These are phyloP conservation scores for Pristionchus arcanus DNA, from an alignment of 2,888 invertebrate species.

Conservation along the genomic window DNA sequence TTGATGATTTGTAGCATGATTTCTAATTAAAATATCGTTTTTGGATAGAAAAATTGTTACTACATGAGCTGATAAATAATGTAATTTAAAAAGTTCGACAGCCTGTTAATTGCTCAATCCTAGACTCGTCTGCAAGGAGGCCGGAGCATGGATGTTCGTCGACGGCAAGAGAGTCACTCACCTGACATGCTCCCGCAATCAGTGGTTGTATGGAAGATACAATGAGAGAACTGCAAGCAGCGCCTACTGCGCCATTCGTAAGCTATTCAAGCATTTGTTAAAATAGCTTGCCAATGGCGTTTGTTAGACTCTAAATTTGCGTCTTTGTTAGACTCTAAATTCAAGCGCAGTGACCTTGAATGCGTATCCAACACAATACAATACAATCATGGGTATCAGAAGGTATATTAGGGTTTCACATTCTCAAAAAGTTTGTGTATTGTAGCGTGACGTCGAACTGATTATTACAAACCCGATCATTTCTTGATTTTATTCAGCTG, in stretches of 20 bases:
- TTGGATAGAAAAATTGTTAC: too few relatives aligned
- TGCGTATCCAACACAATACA: background rate
- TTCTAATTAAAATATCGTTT: too few relatives aligned
- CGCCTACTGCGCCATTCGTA: background rate
- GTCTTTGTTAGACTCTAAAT: too few relatives aligned
- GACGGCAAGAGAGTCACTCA: background rate
- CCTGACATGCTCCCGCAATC: background rate
- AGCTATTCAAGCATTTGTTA: background rate
- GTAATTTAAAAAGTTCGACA: background rate
- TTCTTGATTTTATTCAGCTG: background rate
- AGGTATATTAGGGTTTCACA: background rate
- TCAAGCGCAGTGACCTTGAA: background rate
- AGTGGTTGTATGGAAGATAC: background rate
- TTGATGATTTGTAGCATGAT: too few relatives aligned
- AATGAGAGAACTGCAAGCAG: background rate
- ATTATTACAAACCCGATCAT: background rate
- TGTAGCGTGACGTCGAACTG: background rate
- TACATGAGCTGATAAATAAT: too few relatives aligned
- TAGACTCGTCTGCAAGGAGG: background rate
- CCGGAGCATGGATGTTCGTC: background rate
- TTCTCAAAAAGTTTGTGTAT: background rate
- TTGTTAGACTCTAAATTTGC: too few relatives aligned
- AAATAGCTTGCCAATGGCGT: too few relatives aligned
- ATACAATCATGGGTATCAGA: background rate
- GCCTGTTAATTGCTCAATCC: background rate